Percentiles rank a stretch among this genome's conserved stretches.
Conservation (phyloP, 2,888 invertebrate species). For the Volucella inflata region DNA sequence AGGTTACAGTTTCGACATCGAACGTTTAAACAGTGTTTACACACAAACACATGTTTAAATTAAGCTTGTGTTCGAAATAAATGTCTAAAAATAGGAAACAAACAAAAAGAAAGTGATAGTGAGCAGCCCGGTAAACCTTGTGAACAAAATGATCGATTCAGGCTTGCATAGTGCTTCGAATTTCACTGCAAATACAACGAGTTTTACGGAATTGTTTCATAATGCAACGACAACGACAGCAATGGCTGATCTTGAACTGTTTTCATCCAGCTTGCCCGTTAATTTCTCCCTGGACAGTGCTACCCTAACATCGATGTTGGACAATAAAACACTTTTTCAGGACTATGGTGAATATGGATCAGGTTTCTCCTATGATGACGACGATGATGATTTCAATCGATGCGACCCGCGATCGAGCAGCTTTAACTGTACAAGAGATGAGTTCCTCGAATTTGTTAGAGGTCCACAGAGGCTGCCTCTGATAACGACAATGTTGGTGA, state of each 20-base stretch:
- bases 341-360: constrained; percentile 33
- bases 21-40: background rate
- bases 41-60: too few species aligned
- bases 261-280: constrained; percentile 25
- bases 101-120: constrained; percentile 1
- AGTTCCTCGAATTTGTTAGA: constrained; percentile 85
- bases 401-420: constrained; percentile 80
- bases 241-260: constrained; percentile 33
- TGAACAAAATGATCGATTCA: constrained; percentile 61
- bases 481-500: constrained; percentile 84
- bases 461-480: constrained; percentile 87
- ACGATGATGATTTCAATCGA: constrained; percentile 82
- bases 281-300: constrained; percentile 51
- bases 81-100: background rate
- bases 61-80: constrained; percentile 10
- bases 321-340: constrained; percentile 46
- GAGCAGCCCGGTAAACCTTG: background rate
- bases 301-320: constrained; percentile 49
- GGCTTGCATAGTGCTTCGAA: constrained; percentile 39
- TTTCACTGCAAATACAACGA: constrained; percentile 32
- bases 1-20: background rate
- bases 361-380: constrained; percentile 31
- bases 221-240: constrained; percentile 60
- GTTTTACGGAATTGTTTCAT: constrained; percentile 34
- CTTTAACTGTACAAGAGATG: constrained; percentile 86